These are phyloP conservation scores for Chrysolina haemoptera DNA, from an alignment of 2,888 invertebrate species.

Conservation along the genomic window DNA sequence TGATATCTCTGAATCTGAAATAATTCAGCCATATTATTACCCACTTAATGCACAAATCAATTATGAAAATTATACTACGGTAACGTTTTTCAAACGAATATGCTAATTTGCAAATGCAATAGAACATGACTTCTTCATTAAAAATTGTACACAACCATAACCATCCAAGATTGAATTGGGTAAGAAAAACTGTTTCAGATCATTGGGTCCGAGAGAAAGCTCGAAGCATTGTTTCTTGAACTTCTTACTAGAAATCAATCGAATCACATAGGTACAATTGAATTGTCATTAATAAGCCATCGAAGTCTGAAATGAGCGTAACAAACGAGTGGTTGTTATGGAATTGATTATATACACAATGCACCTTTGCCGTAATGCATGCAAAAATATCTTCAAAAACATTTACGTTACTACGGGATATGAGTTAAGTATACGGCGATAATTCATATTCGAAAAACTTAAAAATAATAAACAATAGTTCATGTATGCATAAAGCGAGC, in stretches of 20 bases:
- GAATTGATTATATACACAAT: conserved; percentile 41
- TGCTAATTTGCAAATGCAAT: conserved; percentile 45
- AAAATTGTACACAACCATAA: conserved; percentile 34
- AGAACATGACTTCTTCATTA: conserved; percentile 39
- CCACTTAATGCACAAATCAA: conserved; percentile 43
- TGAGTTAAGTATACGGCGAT: conserved; percentile 64
- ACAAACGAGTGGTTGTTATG: conserved; percentile 36
- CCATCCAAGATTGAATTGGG: conserved; percentile 23
- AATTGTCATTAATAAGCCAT: conserved; percentile 44
- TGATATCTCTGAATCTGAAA: conserved; percentile 31
- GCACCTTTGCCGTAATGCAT: conserved; percentile 41
- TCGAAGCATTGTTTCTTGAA: conserved; percentile 37
- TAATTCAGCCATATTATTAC: conserved; percentile 28
- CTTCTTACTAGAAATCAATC: conserved; percentile 41
- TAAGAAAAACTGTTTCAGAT: conserved; percentile 40
- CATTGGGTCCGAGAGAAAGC: conserved; percentile 43
- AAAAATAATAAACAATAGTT: conserved; percentile 67
- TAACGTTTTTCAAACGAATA: conserved; percentile 40
- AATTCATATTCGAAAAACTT: conserved; percentile 65
- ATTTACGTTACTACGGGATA: conserved; percentile 60
- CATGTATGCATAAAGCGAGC: conserved; percentile 67
- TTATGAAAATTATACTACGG: conserved; percentile 47
- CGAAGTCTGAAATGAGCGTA: conserved; percentile 39
- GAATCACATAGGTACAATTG: conserved; percentile 42
- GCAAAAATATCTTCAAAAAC: conserved; percentile 35